Conservation (phyloP, 2,797 vertebrate genomes). For the Myotis daubentonii region DNA sequence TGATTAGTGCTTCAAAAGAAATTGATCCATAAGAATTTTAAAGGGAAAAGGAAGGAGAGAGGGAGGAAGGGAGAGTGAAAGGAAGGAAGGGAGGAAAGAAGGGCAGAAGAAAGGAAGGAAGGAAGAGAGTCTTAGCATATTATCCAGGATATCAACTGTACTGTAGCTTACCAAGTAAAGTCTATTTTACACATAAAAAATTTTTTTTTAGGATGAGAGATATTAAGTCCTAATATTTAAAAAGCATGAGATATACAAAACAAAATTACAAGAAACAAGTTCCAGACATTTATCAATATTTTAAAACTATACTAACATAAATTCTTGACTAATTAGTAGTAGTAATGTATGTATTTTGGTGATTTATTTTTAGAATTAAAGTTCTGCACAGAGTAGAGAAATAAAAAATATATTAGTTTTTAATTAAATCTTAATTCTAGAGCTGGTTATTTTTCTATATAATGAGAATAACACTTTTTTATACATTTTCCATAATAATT, state of each 20-base stretch:
- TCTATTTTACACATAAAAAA: not conserved
- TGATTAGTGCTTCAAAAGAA: not conserved
- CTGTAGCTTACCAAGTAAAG: not conserved
- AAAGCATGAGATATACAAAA: not conserved
- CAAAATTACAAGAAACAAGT: not conserved
- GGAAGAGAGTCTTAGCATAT: not conserved
- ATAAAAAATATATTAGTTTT: not conserved
- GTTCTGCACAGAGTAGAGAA: not conserved
- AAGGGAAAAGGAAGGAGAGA: not conserved
- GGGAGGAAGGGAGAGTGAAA: too few species aligned
- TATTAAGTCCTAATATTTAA: not conserved
- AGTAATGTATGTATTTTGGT: not conserved
- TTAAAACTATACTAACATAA: not conserved
- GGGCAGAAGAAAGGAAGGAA: not conserved
- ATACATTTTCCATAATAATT: not conserved
- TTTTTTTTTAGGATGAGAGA: not conserved
- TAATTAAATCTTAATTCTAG: not conserved
- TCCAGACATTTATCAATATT: not conserved
- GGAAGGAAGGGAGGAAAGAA: not conserved
- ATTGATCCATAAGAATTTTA: not conserved
- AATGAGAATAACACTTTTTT: not conserved
- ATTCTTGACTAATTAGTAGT: not conserved
- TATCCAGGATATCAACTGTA: not conserved
- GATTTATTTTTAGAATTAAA: slow-evolving; percentile 4
- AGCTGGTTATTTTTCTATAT: not conserved